Conservation (phyloP, 2,888 invertebrate species). For the Spodoptera littoralis region DNA sequence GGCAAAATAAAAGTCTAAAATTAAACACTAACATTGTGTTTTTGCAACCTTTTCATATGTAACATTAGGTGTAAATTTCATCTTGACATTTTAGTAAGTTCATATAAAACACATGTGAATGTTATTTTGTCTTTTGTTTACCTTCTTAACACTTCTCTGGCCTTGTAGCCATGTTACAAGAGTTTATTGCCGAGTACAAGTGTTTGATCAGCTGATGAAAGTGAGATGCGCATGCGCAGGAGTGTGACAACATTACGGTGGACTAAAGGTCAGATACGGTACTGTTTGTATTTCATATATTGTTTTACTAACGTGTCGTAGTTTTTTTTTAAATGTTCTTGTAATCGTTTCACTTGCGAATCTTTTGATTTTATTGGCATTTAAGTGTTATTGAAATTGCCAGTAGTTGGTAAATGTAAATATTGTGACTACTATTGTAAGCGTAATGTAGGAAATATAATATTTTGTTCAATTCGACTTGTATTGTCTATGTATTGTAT, state of each 20-base stretch:
- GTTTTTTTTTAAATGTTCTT: conserved; percentile 16
- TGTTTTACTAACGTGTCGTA: conserved; percentile 33
- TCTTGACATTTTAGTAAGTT: too few relatives aligned
- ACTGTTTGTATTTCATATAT: conserved; percentile 37
- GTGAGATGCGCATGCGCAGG: conserved; percentile 51
- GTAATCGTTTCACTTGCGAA: conserved; percentile 2
- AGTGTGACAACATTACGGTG: conserved; percentile 49
- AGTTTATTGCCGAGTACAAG: conserved; percentile 53
- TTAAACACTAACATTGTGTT: too few relatives aligned
- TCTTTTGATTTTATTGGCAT: conserved; percentile 1
- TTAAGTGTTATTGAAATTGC: not conserved
- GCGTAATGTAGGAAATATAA: too few relatives aligned
- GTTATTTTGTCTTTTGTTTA: not conserved
- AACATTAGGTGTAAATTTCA: too few relatives aligned
- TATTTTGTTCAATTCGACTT: not conserved
- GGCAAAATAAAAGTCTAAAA: too few relatives aligned
- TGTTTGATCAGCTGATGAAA: conserved; percentile 69
- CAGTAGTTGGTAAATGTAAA: not conserved
- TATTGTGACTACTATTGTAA: too few relatives aligned
- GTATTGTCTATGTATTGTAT: too few relatives aligned
- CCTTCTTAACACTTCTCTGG: conserved; percentile 12
- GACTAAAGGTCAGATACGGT: conserved; percentile 47
- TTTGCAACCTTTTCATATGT: too few relatives aligned
- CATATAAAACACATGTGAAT: too few relatives aligned
- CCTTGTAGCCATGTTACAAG: conserved; percentile 32